These are phyloP conservation scores for Labeo calbasu DNA, from an alignment of 2,797 vertebrate species.

Conservation along the genomic window DNA sequence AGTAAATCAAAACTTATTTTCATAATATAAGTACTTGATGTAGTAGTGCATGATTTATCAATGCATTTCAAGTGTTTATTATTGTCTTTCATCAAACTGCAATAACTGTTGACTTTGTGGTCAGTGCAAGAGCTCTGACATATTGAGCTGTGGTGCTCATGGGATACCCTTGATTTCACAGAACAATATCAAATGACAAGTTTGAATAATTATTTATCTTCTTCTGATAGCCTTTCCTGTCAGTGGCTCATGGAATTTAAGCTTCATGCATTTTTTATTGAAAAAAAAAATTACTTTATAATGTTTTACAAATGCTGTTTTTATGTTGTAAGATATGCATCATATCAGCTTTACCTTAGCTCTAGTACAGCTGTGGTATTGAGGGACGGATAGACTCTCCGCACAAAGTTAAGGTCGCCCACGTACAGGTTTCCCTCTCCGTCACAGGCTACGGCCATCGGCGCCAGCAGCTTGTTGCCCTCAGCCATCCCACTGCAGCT, in stretches of 20 bases:
- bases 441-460: conserved; percentile 85
- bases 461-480: conserved; percentile 89
- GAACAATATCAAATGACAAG: not conserved
- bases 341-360: conserved; percentile 78
- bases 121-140: not conserved
- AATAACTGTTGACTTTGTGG: conserved; percentile 6
- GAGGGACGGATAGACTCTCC: conserved; percentile 86
- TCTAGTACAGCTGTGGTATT: conserved; percentile 89
- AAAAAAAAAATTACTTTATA: not conserved
- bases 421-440: conserved; percentile 87
- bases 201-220: not conserved
- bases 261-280: not conserved
- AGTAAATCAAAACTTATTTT: not conserved
- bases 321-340: not conserved
- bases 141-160: conserved; percentile 1
- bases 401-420: conserved; percentile 89
- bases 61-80: not conserved
- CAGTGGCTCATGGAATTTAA: not conserved
- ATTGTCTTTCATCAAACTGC: not conserved
- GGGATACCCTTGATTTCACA: conserved; percentile 1
- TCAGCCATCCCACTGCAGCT: conserved; percentile 91
- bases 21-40: not conserved
- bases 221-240: not conserved
- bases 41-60: conserved; percentile 7
- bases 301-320: not conserved